A percentile compares a stretch with the other conserved stretches of the same genome.
These are phyloP conservation scores for Tribolium madens DNA, from an alignment of 1,140 invertebrate species.

Conservation along the genomic window DNA sequence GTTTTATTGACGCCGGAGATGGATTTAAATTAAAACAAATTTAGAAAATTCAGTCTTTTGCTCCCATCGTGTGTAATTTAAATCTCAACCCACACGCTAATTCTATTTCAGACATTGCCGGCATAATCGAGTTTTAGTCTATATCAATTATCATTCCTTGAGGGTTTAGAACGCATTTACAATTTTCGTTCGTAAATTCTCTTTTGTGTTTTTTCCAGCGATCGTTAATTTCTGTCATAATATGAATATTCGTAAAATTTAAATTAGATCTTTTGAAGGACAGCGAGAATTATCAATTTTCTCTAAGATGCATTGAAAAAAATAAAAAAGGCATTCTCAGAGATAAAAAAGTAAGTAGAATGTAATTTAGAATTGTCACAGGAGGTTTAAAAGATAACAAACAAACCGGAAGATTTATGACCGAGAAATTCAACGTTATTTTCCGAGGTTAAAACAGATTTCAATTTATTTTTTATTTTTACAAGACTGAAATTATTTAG, in stretches of 20 bases:
- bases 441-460: constrained; percentile 36
- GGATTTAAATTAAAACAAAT: not conserved
- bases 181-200: no score
- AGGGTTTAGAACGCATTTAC: not conserved
- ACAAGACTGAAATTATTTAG: not conserved
- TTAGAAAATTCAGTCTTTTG: not conserved
- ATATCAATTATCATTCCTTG: not conserved
- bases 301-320: constrained; percentile 4
- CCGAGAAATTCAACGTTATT: constrained; percentile 19
- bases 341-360: constrained; percentile 44
- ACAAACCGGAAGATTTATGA: constrained; percentile 48
- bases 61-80: not conserved
- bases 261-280: not conserved
- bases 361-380: constrained; percentile 52
- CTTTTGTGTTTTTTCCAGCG: not conserved
- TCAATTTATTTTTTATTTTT: constrained; percentile 31
- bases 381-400: constrained; percentile 52
- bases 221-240: not conserved
- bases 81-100: constrained; percentile 10
- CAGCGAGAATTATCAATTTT: constrained; percentile 5
- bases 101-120: not conserved
- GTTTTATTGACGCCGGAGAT: constrained; percentile 23
- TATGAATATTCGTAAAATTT: not conserved
- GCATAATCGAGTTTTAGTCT: constrained; percentile 16
- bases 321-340: constrained; percentile 3